phyloP scores from a whole-genome alignment of 2,113 vertebrate genomes.

The Leptocoma aspasia region DNA sequence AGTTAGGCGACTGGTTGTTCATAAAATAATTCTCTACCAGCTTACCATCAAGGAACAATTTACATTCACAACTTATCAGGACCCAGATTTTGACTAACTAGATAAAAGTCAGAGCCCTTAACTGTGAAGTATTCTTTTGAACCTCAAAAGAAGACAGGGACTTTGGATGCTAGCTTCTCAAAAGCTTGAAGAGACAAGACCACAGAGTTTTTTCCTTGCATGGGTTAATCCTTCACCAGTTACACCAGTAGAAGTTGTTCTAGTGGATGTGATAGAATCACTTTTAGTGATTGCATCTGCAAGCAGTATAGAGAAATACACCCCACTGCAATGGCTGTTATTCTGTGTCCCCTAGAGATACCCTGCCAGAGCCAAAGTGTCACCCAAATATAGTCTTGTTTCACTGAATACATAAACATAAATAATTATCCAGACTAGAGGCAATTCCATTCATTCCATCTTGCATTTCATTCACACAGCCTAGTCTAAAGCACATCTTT shows the following conservation, averaged over 20 bases:
- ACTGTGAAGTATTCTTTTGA: background rate
- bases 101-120: background rate
- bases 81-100: background rate
- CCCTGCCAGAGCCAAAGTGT: background rate
- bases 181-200: background rate
- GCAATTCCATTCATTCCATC: background rate
- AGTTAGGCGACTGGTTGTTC: background rate
- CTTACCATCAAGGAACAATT: background rate
- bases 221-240: background rate
- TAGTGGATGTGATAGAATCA: background rate
- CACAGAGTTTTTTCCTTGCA: background rate
- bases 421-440: background rate
- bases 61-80: background rate
- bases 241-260: background rate
- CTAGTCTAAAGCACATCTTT: background rate
- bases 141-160: background rate
- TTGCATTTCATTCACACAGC: background rate
- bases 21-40: background rate
- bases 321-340: background rate
- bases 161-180: background rate
- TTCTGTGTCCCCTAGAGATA: background rate
- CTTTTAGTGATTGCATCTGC: background rate
- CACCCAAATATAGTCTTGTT: background rate
- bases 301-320: background rate
- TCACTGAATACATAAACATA: background rate